Percentiles rank a stretch among this genome's conserved stretches.
Evolutionary conservation across 2,797 vertebrate genomes (phyloP).

Genomic region (Notamacropus eugenii): DNA sequence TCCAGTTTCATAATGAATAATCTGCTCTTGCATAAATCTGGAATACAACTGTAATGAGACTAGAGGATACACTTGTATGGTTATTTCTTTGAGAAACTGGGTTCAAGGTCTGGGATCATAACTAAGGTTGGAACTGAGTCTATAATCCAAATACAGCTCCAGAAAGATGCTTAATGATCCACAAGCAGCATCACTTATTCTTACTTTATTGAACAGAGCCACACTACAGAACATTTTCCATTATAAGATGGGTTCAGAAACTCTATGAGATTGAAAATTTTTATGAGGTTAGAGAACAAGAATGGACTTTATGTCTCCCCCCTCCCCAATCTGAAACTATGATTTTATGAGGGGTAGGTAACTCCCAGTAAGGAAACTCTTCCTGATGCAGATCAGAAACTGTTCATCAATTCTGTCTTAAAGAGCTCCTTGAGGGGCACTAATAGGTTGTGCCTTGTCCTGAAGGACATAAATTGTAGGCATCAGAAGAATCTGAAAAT

Average conservation of each 20-base stretch:
- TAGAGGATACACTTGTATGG: not conserved
- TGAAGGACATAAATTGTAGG: not conserved
- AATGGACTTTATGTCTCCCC: not conserved
- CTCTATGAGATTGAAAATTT: not conserved
- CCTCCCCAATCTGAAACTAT: not conserved
- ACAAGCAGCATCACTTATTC: not conserved
- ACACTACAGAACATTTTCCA: not conserved
- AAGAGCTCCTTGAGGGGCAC: not conserved
- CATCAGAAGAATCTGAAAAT: not conserved
- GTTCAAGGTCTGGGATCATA: not conserved
- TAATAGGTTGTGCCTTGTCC: not conserved
- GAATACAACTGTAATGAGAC: not conserved
- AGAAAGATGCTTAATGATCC: not conserved
- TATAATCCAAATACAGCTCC: not conserved
- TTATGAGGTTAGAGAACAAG: not conserved
- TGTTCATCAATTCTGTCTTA: not conserved
- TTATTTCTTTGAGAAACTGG: not conserved
- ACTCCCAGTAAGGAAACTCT: not conserved
- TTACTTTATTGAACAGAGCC: not conserved
- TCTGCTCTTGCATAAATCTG: too few relatives aligned
- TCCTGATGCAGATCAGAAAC: not conserved
- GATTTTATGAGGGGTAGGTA: not conserved
- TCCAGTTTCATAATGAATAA: too few relatives aligned
- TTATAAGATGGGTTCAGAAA: not conserved
- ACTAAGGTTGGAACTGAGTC: not conserved